Evolutionary conservation across 2,113 vertebrate species (phyloP).

Genomic region (Pao palembangensis): DNA sequence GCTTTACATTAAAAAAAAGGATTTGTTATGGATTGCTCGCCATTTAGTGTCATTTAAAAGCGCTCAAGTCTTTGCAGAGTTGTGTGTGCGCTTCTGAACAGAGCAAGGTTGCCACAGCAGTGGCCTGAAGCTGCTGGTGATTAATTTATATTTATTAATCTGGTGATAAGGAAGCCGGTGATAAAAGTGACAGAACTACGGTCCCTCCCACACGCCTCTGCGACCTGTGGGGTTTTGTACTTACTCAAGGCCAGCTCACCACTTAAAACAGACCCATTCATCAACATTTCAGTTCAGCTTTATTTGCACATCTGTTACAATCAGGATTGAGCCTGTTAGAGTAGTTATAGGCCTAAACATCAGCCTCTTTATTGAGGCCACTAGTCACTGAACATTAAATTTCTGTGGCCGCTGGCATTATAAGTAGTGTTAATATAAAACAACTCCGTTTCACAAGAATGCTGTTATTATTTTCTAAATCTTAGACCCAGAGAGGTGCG

Average conservation of each 20-base stretch:
- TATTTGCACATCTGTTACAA: no score
- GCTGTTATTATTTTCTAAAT: no score
- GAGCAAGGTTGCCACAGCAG: constrained; percentile 70
- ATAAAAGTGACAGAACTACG: constrained; percentile 67
- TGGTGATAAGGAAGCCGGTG: constrained; percentile 64
- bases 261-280: constrained; percentile 63
- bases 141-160: constrained; percentile 71
- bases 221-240: constrained; percentile 61
- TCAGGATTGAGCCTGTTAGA: no score
- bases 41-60: constrained; percentile 63
- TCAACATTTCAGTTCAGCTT: constrained; percentile 39
- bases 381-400: constrained; percentile 16
- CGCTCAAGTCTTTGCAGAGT: constrained; percentile 59
- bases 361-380: constrained; percentile 43
- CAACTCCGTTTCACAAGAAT: not conserved
- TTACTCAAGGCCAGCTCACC: constrained; percentile 63
- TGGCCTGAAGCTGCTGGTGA: constrained; percentile 47
- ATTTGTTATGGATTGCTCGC: constrained; percentile 33
- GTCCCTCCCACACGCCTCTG: constrained; percentile 59
- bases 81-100: constrained; percentile 62
- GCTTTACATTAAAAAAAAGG: constrained; percentile 10
- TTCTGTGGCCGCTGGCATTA: no score
- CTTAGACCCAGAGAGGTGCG: no score
- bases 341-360: no score
- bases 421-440: not conserved